Evolutionary conservation across 2,888 invertebrate genomes (phyloP), one percentile per base, ranked within the genome.

Genomic region (Xanthorhoe spadicearia): DNA sequence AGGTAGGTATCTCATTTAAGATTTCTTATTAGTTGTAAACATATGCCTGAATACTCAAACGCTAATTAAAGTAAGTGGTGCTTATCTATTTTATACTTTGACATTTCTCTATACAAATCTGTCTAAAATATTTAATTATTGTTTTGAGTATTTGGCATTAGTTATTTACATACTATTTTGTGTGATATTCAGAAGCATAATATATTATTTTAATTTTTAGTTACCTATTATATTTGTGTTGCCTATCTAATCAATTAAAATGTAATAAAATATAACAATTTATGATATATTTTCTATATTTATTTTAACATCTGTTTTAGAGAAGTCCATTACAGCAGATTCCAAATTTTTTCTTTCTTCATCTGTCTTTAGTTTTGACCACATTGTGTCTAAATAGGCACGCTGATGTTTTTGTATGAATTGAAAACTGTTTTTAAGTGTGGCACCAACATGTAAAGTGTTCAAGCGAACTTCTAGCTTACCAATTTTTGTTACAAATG

Each of bases 401-500:
- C 94, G 93, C 77, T 97, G 97, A 83, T 96, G 94, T 68, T 93
- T 94, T 79, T 95, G 93, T 64, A 97, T 94, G 80, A 95, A 96
- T 74, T 94, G 94, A 80, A 96, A 97, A 85, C 97, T 96, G 72
- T 97, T 96, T 85, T 95, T 96, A 60, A 97, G 92, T 15, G 97
- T 96, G 2, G 97, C 97, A 19, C 97, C 97, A 1, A 95, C 93
- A 83, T 97, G 96, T 4, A 97, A 83, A 17, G 95, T 96, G 58
- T 94, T 94, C 23, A 96, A 83, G 60, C 88, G 92, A 0, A 96
- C 95, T 57, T 90, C 87, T 69, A 94, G 91, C 28, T 94, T 94
- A 9, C 95, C 95, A 50, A 97, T 90, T 77, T 94, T 92, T n/a
- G 94, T 95, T 58, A 97, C 93, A 74, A 95, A 93, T 13, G 97